Evolutionary conservation across 35 echinoderm and acorn worm genomes (phyloP), one percentile per base, ranked within the genome.

Genomic region (Hemicentrotus pulcherrimus): DNA sequence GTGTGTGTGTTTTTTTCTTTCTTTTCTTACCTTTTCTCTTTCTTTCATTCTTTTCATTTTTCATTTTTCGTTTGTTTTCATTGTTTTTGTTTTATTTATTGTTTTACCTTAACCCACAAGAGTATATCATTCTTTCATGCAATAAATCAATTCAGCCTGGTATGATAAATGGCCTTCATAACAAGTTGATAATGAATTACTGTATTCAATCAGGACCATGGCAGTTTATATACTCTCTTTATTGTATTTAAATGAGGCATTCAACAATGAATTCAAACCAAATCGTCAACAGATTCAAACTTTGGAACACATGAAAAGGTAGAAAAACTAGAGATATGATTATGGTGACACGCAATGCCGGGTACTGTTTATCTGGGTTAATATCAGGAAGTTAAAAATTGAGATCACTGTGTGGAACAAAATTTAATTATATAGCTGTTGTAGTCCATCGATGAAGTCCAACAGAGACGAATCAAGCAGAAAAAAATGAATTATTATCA

Each of bases 181-280:
- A 78, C 65, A 78, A 78, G 6, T 78, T 78, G 6, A 78, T 78
- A 78, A 78, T 78, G 65, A 78, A 28, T 78, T 78, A 78, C 19
- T 5, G 19, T 78, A 78, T 78, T 78, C 65, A 78, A n/a, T 78
- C 22, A n/a, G 6, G 6, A 78, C 4, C 6, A 78, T 22, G 28
- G 22, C 65, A 78, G 7, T 28, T 78, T 78, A 41, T 78, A 78
- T 22, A n/a, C 65, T 78, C 24, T 19, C 61, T 78, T 78, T 78
- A 78, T 78, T 78, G 65, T 78, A 78, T 78, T 22, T 78, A 78
- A 78, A 78, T 78, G 65, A 78, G 65, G 65, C 65, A 78, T 78
- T 78, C 65, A 78, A 78, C 19, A 78, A 78, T 6, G 19, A 78
- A 78, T 78, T 78, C 65, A 78, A 78, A 78, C 65, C 18, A 28